Evolutionary conservation across 2,113 vertebrate genomes (phyloP).

Genomic region (Channa argus): DNA sequence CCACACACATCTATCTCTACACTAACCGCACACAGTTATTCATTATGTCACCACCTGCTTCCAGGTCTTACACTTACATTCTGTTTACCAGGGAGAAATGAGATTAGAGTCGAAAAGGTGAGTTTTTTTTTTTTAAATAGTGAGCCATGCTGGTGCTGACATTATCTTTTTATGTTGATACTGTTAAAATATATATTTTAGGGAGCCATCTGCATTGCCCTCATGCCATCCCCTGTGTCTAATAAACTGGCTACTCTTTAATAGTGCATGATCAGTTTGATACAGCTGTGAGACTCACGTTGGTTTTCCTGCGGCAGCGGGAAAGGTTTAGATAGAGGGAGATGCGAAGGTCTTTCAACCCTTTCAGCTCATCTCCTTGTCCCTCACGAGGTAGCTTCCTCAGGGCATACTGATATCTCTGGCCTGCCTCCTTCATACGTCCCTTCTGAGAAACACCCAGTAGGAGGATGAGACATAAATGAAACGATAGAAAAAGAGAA

Average conservation of each 20-base stretch:
- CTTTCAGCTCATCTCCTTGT: constrained; percentile 93
- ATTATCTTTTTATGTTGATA: constrained; percentile 40
- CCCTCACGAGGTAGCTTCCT: constrained; percentile 95
- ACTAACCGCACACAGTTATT: constrained; percentile 50
- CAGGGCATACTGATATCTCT: constrained; percentile 96
- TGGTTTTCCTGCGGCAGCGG: constrained; percentile 97
- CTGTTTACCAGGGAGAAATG: constrained; percentile 39
- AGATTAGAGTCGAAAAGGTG: constrained; percentile 48
- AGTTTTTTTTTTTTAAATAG: constrained; percentile 31
- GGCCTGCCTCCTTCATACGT: constrained; percentile 97
- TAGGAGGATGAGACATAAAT: neutral
- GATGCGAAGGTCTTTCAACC: constrained; percentile 92
- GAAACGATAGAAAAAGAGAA: too few relatives aligned
- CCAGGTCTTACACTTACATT: constrained; percentile 44
- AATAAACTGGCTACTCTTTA: constrained; percentile 53
- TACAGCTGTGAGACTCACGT: constrained; percentile 83
- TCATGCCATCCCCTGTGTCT: constrained; percentile 36
- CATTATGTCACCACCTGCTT: constrained; percentile 64
- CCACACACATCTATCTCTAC: constrained; percentile 58
- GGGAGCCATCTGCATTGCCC: constrained; percentile 23
- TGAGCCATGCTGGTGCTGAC: neutral
- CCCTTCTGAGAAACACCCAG: constrained; percentile 87
- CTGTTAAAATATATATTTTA: constrained; percentile 61
- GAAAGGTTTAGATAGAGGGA: constrained; percentile 96
- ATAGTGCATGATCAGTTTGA: constrained; percentile 61